A percentile compares a stretch with the other conserved stretches of the same genome.
Conservation (phyloP, 2,113 vertebrate species). For the Menura novaehollandiae region DNA sequence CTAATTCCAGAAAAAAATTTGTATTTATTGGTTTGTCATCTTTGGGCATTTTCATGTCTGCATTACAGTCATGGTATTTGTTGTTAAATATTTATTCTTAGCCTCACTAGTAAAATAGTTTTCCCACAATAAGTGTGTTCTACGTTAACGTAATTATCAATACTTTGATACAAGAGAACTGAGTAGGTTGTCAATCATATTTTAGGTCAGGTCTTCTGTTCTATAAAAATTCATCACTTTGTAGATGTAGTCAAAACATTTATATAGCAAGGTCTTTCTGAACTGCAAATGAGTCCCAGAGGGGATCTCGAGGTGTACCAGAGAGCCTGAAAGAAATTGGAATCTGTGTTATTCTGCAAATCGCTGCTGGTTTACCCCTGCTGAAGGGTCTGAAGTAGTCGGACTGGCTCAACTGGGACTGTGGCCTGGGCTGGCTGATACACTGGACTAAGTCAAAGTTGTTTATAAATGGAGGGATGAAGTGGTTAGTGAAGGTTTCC, state of each 20-base stretch:
- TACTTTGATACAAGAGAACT: neutral
- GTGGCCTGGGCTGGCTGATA: neutral
- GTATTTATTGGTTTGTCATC: neutral
- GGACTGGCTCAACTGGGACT: neutral
- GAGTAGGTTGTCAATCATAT: neutral
- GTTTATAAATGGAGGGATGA: neutral
- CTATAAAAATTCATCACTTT: neutral
- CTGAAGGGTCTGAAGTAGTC: neutral
- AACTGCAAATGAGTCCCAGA: neutral
- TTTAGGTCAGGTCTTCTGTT: neutral
- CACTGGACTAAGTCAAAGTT: neutral
- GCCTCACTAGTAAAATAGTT: neutral
- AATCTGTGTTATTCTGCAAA: neutral
- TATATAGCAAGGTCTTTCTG: neutral
- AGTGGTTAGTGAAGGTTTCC: neutral
- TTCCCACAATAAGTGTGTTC: neutral
- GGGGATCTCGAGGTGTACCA: neutral
- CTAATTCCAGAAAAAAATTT: neutral
- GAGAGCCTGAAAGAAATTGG: neutral
- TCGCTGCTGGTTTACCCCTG: neutral
- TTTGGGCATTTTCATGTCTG: neutral
- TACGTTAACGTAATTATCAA: neutral
- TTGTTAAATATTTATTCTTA: neutral
- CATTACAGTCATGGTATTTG: neutral
- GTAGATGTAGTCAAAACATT: conserved; percentile 19